These are phyloP conservation scores for Hycleus cichorii DNA, from an alignment of 1,140 invertebrate species.

Conservation along the genomic window DNA sequence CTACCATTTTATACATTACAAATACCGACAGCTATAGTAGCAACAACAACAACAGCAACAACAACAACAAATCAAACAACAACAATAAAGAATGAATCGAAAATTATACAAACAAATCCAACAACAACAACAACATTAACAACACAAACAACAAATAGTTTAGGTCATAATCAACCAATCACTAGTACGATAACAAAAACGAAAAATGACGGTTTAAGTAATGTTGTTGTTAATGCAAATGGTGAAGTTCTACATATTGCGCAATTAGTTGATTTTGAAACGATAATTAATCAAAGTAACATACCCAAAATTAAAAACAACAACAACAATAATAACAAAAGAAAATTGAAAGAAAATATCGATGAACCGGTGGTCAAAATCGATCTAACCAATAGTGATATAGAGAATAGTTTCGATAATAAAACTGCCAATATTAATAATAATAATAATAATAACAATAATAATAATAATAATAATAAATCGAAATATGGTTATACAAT, in stretches of 20 bases:
- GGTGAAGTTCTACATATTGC: slow-evolving; percentile 35
- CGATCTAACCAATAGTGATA: slow-evolving; percentile 26
- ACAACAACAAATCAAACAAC: slow-evolving; percentile 13
- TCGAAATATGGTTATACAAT: slow-evolving; percentile 7
- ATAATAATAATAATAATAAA: slow-evolving; percentile 1
- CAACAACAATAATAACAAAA: slow-evolving; percentile 8
- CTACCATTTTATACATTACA: slow-evolving; percentile 25
- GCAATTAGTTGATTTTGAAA: slow-evolving; percentile 30
- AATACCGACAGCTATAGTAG: slow-evolving; percentile 15
- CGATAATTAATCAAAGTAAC: slow-evolving; percentile 19
- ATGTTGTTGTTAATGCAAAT: slow-evolving; percentile 34
- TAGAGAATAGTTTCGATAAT: slow-evolving; percentile 6
- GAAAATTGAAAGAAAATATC: slow-evolving; percentile 10
- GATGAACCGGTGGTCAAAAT: slow-evolving; percentile 28
- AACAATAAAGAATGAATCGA: slow-evolving; percentile 8
- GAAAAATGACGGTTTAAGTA: slow-evolving; percentile 30
- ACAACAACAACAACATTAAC: not conserved
- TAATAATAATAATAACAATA: not conserved
- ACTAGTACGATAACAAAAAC: slow-evolving; percentile 18
- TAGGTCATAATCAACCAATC: slow-evolving; percentile 1
- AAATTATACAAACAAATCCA: slow-evolving; percentile 7
- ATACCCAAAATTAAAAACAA: slow-evolving; percentile 22
- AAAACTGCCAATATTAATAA: slow-evolving; percentile 9
- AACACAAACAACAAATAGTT: not conserved
- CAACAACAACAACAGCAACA: slow-evolving; percentile 8